These are phyloP conservation scores for Myotis lucifugus DNA, from an alignment of 2,113 vertebrate species.

Conservation along the genomic window DNA sequence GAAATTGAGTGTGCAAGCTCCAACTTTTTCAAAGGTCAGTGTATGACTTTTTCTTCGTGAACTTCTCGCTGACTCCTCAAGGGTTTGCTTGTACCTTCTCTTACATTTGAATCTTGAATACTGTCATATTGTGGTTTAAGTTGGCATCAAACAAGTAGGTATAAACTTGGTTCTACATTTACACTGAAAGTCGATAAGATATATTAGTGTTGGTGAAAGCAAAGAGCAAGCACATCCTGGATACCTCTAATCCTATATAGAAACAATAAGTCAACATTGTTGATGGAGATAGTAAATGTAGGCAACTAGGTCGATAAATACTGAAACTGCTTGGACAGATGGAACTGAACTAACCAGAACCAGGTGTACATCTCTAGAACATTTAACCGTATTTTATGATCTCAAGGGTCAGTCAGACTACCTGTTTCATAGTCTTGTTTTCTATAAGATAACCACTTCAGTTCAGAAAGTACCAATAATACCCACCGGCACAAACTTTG, in stretches of 20 bases:
- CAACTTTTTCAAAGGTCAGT: neutral
- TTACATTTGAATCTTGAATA: neutral
- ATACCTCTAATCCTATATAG: neutral
- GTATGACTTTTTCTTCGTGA: neutral
- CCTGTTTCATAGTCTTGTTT: neutral
- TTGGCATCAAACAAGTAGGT: neutral
- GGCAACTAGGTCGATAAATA: neutral
- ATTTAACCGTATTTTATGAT: neutral
- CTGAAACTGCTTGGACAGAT: neutral
- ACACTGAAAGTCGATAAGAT: neutral
- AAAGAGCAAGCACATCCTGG: neutral
- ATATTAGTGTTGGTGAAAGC: conserved; percentile 15
- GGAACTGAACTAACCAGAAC: neutral
- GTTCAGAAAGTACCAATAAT: conserved; percentile 85
- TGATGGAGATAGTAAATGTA: neutral
- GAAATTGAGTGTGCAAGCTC: neutral
- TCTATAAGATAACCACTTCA: neutral
- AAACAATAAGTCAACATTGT: neutral
- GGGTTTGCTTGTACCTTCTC: neutral
- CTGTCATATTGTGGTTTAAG: neutral
- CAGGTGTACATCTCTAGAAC: neutral
- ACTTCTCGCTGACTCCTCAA: neutral
- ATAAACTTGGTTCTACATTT: neutral
- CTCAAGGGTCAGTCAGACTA: neutral
- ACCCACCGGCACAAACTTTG: conserved; percentile 79